Evolutionary conservation across 2,888 invertebrate species (phyloP).

Genomic region (Heliconius erato): DNA sequence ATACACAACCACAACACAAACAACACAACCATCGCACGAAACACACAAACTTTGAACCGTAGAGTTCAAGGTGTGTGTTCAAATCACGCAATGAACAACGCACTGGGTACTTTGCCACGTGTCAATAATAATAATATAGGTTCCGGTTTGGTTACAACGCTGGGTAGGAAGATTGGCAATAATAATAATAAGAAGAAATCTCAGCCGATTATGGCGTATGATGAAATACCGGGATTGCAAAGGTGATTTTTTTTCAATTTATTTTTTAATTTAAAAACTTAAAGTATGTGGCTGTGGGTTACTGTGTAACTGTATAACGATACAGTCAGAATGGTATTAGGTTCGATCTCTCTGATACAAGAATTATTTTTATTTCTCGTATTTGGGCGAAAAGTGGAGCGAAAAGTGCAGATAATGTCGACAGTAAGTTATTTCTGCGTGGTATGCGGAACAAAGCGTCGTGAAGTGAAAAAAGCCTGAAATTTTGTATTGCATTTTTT

Average conservation of each 20-base stretch:
- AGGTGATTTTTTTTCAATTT: slow-evolving; percentile 61
- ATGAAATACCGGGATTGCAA: slow-evolving; percentile 86
- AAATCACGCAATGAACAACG: slow-evolving; percentile 77
- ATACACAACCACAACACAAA: slow-evolving; percentile 69
- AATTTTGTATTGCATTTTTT: too few relatives aligned
- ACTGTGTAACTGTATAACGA: not conserved
- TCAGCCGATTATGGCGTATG: slow-evolving; percentile 85
- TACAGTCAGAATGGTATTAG: not conserved
- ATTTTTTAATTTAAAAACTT: not conserved
- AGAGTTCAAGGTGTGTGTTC: slow-evolving; percentile 60
- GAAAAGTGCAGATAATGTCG: too few relatives aligned
- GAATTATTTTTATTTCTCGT: too few relatives aligned
- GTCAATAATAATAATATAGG: slow-evolving; percentile 75
- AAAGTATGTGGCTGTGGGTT: not conserved
- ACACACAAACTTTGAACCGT: slow-evolving; percentile 79
- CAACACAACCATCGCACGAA: slow-evolving; percentile 70
- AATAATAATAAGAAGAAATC: slow-evolving; percentile 83
- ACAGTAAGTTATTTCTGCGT: too few relatives aligned
- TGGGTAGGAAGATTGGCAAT: slow-evolving; percentile 83
- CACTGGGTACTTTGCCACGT: slow-evolving; percentile 78
- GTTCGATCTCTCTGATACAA: too few relatives aligned
- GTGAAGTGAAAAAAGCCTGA: too few relatives aligned
- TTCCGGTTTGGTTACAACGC: slow-evolving; percentile 72
- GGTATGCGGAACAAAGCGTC: too few relatives aligned
- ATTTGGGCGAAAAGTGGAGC: not conserved